Evolutionary conservation across 37 sponge, comb jelly and placozoan genomes (phyloP).

Genomic region (Hexactinellida sp.): DNA sequence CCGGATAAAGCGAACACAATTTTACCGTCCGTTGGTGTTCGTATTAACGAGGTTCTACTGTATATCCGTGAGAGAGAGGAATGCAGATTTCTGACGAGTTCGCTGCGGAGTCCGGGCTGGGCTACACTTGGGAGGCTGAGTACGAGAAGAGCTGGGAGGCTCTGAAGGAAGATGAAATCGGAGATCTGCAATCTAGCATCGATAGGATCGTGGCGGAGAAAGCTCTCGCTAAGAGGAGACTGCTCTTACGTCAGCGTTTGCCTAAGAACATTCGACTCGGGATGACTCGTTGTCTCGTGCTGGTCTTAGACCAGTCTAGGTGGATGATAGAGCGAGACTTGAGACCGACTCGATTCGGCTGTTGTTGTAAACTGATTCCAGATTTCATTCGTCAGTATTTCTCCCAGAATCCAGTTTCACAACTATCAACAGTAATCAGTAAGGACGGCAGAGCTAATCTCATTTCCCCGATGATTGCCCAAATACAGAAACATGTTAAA

Average conservation of each 20-base stretch:
- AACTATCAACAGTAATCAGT: neutral
- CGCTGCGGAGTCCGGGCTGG: neutral
- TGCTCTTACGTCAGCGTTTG: neutral
- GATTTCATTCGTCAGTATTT: neutral
- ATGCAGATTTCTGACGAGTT: conserved; percentile 10
- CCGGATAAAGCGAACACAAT: no score
- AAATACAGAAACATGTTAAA: neutral
- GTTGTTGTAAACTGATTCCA: conserved; percentile 5
- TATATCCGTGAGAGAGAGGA: no score
- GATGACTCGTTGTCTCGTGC: neutral
- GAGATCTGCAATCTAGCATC: neutral
- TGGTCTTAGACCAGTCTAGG: conserved; percentile 61
- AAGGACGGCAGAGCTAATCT: neutral
- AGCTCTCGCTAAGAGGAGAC: neutral
- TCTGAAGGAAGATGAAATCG: conserved; percentile 8
- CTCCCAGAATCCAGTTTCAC: neutral
- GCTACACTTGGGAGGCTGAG: neutral
- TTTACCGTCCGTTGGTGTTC: no score
- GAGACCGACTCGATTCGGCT: conserved; percentile 58
- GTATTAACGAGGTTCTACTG: no score
- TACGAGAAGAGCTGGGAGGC: conserved; percentile 11
- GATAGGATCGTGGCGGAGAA: neutral
- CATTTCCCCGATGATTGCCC: neutral
- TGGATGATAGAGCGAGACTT: conserved; percentile 76
- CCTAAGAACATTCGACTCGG: neutral